Evolutionary conservation across 2,888 invertebrate genomes (phyloP).

Genomic region (Hemaris fuciformis): DNA sequence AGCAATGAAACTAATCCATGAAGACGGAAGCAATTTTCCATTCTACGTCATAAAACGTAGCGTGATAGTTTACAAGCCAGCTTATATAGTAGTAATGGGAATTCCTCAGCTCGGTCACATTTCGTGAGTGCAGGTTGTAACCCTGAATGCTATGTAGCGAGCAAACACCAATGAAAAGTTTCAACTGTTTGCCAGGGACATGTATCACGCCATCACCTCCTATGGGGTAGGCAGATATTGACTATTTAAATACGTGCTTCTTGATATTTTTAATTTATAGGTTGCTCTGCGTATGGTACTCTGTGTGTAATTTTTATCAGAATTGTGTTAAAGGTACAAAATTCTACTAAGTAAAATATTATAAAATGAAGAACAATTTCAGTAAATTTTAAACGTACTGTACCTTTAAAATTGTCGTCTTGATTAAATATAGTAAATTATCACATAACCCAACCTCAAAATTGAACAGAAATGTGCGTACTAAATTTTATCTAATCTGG

Average conservation of each 20-base stretch:
- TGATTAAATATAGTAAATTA: background rate
- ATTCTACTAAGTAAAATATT: no score
- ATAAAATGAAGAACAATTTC: no score
- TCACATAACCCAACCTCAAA: background rate
- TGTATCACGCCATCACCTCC: background rate
- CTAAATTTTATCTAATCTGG: background rate
- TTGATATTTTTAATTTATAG: background rate
- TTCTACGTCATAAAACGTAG: background rate
- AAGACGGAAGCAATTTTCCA: background rate
- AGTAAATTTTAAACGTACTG: no score
- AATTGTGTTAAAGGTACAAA: no score
- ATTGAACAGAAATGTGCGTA: background rate
- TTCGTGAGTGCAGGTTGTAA: slow-evolving; percentile 1
- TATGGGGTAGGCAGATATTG: background rate
- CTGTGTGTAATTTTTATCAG: no score
- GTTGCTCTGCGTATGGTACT: background rate
- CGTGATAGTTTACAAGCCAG: background rate
- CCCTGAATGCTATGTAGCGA: background rate
- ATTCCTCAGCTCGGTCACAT: background rate
- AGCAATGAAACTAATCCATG: no score
- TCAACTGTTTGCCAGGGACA: background rate
- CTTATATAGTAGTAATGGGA: background rate
- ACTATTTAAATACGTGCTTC: background rate
- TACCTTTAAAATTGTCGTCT: no score
- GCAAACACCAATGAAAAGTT: slow-evolving; percentile 1